Conservation (phyloP, 2,113 vertebrate genomes). For the Semnopithecus entellus region DNA sequence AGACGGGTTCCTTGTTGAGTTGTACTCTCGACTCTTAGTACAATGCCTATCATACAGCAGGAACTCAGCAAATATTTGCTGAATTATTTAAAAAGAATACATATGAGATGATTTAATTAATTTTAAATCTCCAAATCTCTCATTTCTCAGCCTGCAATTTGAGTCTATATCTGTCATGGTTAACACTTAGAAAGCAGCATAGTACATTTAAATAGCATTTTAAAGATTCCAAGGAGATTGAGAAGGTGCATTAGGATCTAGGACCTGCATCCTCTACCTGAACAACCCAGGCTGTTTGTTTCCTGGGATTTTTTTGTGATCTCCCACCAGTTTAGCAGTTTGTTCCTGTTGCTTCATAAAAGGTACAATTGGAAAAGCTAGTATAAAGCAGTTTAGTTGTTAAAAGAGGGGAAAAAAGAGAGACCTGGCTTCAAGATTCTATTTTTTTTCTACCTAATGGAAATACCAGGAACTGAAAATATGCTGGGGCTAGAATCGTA, state of each 20-base stretch:
- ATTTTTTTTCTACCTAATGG: neutral
- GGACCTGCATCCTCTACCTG: too few relatives aligned
- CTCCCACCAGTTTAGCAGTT: constrained; percentile 10
- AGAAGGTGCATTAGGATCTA: neutral
- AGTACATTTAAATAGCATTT: neutral
- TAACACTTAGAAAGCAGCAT: neutral
- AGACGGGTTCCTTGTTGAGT: neutral
- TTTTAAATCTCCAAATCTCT: neutral
- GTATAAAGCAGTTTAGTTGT: neutral
- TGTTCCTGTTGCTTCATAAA: constrained; percentile 9
- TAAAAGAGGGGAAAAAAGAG: neutral
- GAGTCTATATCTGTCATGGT: neutral
- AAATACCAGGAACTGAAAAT: neutral
- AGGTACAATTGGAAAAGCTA: neutral
- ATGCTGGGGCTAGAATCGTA: neutral
- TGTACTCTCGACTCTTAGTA: neutral
- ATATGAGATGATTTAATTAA: neutral
- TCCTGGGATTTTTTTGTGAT: neutral
- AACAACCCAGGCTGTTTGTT: neutral
- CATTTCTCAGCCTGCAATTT: neutral
- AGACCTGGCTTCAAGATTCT: neutral
- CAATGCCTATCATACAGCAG: neutral
- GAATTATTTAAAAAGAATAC: neutral
- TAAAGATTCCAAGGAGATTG: neutral
- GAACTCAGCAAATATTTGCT: neutral